These are phyloP conservation scores for Ailuropoda melanoleuca DNA, from an alignment of 2,113 vertebrate genomes.

Conservation along the genomic window DNA sequence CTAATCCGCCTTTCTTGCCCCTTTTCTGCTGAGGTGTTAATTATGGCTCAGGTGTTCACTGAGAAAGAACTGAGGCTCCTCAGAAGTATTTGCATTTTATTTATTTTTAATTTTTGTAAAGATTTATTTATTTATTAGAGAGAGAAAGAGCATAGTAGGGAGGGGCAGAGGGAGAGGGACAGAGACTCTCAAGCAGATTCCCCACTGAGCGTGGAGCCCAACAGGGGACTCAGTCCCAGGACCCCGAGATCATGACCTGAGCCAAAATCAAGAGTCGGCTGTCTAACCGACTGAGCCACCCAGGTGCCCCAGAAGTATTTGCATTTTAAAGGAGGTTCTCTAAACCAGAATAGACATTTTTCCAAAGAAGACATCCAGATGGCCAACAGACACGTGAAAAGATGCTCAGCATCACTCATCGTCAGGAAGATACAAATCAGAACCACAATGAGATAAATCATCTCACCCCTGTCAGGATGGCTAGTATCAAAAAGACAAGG, in stretches of 20 bases:
- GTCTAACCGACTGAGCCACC: neutral
- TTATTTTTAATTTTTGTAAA: neutral
- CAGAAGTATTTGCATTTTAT: slow-evolving; percentile 14
- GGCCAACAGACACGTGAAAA: neutral
- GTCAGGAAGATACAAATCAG: neutral
- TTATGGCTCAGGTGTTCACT: neutral
- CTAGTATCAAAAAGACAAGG: neutral
- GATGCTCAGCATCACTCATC: neutral
- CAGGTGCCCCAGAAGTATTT: neutral
- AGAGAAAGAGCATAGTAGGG: neutral
- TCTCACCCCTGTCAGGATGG: neutral
- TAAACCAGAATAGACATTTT: neutral
- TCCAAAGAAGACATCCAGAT: neutral
- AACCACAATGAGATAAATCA: neutral
- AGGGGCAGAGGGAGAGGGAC: neutral
- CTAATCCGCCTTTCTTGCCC: neutral
- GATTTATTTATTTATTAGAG: neutral
- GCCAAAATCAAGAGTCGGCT: neutral
- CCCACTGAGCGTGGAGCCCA: neutral
- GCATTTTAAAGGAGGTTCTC: neutral
- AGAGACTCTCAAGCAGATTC: neutral
- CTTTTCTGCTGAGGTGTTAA: neutral
- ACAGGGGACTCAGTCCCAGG: neutral
- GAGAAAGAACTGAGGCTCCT: neutral
- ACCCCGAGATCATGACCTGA: neutral